A percentile compares a stretch with the other conserved stretches of the same genome.
Evolutionary conservation across 1,140 invertebrate genomes (phyloP).

Genomic region (Teleogryllus occipitalis): DNA sequence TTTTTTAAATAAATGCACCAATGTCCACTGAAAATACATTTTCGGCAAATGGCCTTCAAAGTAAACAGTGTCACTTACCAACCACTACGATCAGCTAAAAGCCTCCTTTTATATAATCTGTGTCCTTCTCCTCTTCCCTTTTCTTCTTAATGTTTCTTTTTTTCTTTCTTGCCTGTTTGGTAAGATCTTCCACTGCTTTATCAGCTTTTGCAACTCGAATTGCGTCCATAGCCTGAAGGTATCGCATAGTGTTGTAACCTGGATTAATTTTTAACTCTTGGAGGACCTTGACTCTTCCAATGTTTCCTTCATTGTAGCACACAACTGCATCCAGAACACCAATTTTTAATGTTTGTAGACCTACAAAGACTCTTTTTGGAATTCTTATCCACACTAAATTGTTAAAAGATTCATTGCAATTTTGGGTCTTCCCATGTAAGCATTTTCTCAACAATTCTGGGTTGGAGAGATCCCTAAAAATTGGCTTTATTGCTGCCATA

Average conservation of each 20-base stretch:
- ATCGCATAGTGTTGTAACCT: conserved; percentile 4
- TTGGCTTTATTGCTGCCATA: conserved; percentile 1
- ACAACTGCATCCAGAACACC: neutral
- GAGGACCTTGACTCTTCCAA: neutral
- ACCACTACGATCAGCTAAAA: neutral
- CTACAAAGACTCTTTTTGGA: neutral
- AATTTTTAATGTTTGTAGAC: neutral
- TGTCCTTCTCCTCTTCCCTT: neutral
- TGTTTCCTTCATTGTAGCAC: conserved; percentile 10
- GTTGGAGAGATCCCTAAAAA: conserved; percentile 2
- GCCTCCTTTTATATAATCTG: neutral
- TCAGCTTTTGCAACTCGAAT: neutral
- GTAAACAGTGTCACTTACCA: neutral
- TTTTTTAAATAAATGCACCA: too few species aligned
- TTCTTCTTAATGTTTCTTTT: neutral
- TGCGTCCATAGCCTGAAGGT: neutral
- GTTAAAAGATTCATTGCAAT: neutral
- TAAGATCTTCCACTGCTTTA: neutral
- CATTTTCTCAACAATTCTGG: conserved; percentile 10
- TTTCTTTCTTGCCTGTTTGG: neutral
- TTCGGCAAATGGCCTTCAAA: too few species aligned
- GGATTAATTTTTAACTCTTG: neutral
- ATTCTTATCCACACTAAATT: neutral
- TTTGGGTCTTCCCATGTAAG: conserved; percentile 6
- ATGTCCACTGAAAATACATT: too few species aligned